Base-by-base conservation (phyloP, 2,888 invertebrate species). In the Drosophila suboccidentalis region DNA sequence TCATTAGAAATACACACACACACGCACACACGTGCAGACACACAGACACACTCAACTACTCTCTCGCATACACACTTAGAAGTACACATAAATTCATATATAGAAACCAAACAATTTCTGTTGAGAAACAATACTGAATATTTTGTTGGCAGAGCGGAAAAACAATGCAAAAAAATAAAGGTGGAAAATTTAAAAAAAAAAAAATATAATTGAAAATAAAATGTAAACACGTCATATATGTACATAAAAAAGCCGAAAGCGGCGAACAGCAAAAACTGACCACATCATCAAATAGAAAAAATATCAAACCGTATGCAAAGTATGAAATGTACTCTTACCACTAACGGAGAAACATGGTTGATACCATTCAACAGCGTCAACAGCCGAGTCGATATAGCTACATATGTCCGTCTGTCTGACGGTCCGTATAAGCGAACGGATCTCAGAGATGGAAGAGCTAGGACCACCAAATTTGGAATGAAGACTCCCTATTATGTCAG, bases 1-100 rank as follows among this genome's bases (percentile, higher is more conserved):
- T 82, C 87, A 82, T 82, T 82, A 82, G 87, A 75, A 80, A 82
- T 75, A 86, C 83, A 86, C 80, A 57, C 17, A 17, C 17, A 41
- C 4, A 41, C 17, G 17, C 17, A 17, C 10, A 17, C 17, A 17
- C 41, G 17, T 17, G 9, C 41, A 15, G 9, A 59, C 63, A 57
- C 36, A 70, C 19, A 32, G 46, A 59, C 41, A 47, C 38, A 15
- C 44, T 26, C 44, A 13, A 38, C 32, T 53, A 29, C 29, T 4
- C 29, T 46, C 11, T 29, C 22, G 34, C 17, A 19, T 15, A 13
- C 13, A 47, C 22, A 57, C 22, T n/a, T 17, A 1, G 32, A 34
- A 32, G 36, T 19, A 50, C 17, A 36, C 36, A 38, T 36, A 19
- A 19, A 19, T 19, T 19, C 19, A 19, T 19, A 19, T 19, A 19